These are phyloP conservation scores for Acinonyx jubatus DNA, from an alignment of 2,113 vertebrate species.

Conservation along the genomic window DNA sequence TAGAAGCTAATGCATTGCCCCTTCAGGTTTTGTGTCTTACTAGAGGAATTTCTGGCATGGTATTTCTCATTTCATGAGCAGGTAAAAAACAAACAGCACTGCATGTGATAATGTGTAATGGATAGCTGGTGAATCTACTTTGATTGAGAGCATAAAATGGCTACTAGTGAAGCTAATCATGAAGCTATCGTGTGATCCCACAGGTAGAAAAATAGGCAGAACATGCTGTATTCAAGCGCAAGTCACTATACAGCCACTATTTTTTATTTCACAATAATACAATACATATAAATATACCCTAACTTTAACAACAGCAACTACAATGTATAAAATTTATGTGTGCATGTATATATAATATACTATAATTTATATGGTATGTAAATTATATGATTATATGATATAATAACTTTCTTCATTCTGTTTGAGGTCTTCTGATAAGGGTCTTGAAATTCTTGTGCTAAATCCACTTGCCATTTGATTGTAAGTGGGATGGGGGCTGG, in stretches of 20 bases:
- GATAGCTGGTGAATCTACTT: neutral
- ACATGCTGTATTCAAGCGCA: neutral
- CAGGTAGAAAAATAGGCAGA: neutral
- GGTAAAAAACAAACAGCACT: neutral
- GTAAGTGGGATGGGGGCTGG: neutral
- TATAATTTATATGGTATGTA: neutral
- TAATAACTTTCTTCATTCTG: conserved; percentile 26
- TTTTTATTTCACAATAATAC: neutral
- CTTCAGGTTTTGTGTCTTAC: neutral
- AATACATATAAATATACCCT: neutral
- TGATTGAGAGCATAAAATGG: neutral
- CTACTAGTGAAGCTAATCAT: neutral
- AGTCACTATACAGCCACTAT: neutral
- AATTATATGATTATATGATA: neutral
- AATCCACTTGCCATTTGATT: conserved; percentile 30
- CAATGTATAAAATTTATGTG: neutral
- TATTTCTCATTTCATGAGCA: neutral
- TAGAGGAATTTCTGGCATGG: conserved; percentile 18
- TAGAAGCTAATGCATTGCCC: neutral
- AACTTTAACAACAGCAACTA: neutral
- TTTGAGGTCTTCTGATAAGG: neutral
- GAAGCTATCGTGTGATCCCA: neutral
- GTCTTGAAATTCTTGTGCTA: conserved; percentile 22
- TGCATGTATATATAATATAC: neutral
- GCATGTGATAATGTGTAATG: neutral